Conservation (phyloP, 2,888 invertebrate genomes). For the Actias luna region DNA sequence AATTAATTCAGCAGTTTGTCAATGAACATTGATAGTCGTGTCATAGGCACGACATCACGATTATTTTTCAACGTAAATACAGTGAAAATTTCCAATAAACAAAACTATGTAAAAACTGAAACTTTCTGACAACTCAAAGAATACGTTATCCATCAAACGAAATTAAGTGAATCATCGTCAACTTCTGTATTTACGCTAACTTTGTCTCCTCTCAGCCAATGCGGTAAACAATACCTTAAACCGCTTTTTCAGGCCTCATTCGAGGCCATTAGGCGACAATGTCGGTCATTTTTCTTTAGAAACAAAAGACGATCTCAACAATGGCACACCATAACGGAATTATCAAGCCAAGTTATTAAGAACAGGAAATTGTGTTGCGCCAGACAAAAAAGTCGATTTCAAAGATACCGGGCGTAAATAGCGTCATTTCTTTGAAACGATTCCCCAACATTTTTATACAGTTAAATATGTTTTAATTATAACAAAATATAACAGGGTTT, state of each 20-base stretch:
- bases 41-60: too few relatives aligned
- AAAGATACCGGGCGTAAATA: constrained; percentile 2
- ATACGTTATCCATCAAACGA: background rate
- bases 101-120: background rate
- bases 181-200: constrained; percentile 9
- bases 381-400: constrained; percentile 14
- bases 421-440: background rate
- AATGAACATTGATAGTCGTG: too few relatives aligned
- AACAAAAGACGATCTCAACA: constrained; percentile 44
- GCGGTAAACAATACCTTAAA: constrained; percentile 20
- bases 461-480: background rate
- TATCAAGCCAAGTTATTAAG: constrained; percentile 35
- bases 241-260: constrained; percentile 30
- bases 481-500: background rate
- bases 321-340: constrained; percentile 42
- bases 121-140: background rate
- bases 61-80: too few relatives aligned
- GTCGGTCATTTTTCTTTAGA: constrained; percentile 44
- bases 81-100: background rate
- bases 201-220: constrained; percentile 11
- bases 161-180: background rate
- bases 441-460: background rate
- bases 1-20: too few relatives aligned
- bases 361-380: constrained; percentile 31
- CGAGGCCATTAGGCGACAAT: constrained; percentile 38